Base-by-base conservation (phyloP, 1,140 invertebrate genomes). In the Euura saliciscinereae region DNA sequence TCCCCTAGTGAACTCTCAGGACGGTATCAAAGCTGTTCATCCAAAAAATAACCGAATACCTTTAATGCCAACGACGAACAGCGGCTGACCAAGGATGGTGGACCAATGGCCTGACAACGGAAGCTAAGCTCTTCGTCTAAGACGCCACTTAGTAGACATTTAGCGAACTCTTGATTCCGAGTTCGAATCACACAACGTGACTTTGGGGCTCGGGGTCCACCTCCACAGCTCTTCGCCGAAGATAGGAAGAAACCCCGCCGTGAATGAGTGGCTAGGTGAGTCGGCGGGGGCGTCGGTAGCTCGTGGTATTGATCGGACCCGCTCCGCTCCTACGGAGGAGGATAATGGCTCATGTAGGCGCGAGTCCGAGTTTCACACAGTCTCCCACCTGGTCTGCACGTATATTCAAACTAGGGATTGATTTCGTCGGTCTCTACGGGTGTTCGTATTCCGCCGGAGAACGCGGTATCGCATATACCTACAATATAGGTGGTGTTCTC, bases 301-400 rank as follows among this genome's bases (percentile, higher is more conserved):
- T 73, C 66, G 13, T 64, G 73, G 74, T 78, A 78, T 78, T 78
- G 76, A 78, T 78, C 76, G 71, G 43, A 42, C 65, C 44, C 66
- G 66, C 73, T 74, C 74, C 73, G 75, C 66, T 76, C 51, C 51
- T 59, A 59, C 51, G 51, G 51, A 59, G 51, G 51, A 59, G 51
- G 51, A 59, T 59, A 8, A 59, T 59, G 51, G 51, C 51, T 59
- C 8, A 59, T 59, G 51, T 59, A 59, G 51, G 51, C 51, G 51
- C 51, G 51, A 59, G 51, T 59, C 51, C 51, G 51, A 59, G 51
- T 3, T n/a, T 8, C 51, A 59, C 51, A 59, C 51, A n/a, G 51
- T 11, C 51, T 59, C 51, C 8, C 51, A 8, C 13, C 51, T 6
- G 11, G 3, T 59, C 51, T 59, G 51, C 51, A 59, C 51, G 51